These are phyloP conservation scores for Rhogogaster chlorosoma DNA, from an alignment of 2,888 invertebrate species.

Conservation along the genomic window DNA sequence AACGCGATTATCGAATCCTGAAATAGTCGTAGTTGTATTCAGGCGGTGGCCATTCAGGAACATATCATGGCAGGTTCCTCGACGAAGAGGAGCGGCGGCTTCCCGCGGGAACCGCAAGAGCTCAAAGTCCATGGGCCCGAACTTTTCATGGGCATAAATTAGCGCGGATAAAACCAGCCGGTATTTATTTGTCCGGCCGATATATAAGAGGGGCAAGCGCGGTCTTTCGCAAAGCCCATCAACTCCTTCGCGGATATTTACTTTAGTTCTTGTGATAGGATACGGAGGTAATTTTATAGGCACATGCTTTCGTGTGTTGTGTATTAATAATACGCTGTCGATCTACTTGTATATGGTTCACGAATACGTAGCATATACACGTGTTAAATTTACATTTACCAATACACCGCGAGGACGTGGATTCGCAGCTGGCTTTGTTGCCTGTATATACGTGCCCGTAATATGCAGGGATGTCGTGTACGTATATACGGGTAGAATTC, in stretches of 20 bases:
- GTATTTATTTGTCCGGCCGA: slow-evolving; percentile 25
- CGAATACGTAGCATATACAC: not conserved
- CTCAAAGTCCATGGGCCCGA: slow-evolving; percentile 9
- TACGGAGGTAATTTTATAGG: not conserved
- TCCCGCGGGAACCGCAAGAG: not conserved
- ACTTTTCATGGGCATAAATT: slow-evolving; percentile 5
- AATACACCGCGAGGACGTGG: not conserved
- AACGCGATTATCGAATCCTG: not conserved
- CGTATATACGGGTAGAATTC: slow-evolving; percentile 13
- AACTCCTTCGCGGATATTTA: slow-evolving; percentile 25
- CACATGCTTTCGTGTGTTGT: not conserved
- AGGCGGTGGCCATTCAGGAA: not conserved
- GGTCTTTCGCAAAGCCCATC: slow-evolving; percentile 34
- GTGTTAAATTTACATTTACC: not conserved
- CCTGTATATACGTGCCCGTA: slow-evolving; percentile 40
- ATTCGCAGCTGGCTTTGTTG: slow-evolving; percentile 28
- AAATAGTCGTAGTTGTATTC: not conserved
- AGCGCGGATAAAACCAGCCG: slow-evolving; percentile 1
- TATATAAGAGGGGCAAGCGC: slow-evolving; percentile 21
- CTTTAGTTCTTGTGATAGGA: not conserved
- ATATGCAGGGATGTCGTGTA: slow-evolving; percentile 14
- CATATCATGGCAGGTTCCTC: not conserved
- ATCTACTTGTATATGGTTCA: not conserved
- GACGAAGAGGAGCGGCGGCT: not conserved
- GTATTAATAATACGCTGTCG: slow-evolving; percentile 17